Percentiles rank a stretch among this genome's conserved stretches.
These are phyloP conservation scores for Choloepus hoffmanni DNA, from an alignment of 2,113 vertebrate species.

Conservation along the genomic window DNA sequence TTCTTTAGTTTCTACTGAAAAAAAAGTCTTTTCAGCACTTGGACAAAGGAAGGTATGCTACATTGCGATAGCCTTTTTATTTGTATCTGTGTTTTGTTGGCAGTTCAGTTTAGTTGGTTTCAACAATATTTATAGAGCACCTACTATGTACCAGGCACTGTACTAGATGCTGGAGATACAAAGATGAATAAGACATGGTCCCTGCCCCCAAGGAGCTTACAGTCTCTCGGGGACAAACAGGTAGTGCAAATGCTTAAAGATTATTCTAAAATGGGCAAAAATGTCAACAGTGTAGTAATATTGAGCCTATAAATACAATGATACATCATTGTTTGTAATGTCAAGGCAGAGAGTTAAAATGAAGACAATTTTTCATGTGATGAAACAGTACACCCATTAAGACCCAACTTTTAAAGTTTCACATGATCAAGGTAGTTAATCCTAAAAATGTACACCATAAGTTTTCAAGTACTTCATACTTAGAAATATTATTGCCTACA, in stretches of 20 bases:
- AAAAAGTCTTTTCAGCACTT: conserved; percentile 24
- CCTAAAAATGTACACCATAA: conserved; percentile 85
- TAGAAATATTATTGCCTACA: conserved; percentile 90
- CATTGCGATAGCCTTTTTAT: neutral
- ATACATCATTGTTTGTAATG: conserved; percentile 59
- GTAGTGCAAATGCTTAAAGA: conserved; percentile 77
- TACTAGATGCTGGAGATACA: conserved; percentile 63
- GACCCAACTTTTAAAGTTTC: conserved; percentile 84
- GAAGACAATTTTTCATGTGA: conserved; percentile 67
- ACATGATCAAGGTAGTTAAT: conserved; percentile 86
- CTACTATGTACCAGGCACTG: conserved; percentile 70
- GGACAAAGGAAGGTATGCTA: conserved; percentile 63
- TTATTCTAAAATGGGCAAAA: conserved; percentile 77
- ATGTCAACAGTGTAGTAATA: conserved; percentile 63
- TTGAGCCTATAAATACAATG: conserved; percentile 66
- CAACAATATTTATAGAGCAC: conserved; percentile 70
- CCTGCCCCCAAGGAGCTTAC: conserved; percentile 38
- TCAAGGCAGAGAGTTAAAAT: conserved; percentile 77
- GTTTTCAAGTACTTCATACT: conserved; percentile 89
- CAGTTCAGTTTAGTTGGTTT: conserved; percentile 55
- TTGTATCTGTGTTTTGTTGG: conserved; percentile 65
- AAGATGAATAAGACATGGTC: conserved; percentile 52
- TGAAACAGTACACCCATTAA: conserved; percentile 84
- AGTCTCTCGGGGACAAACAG: conserved; percentile 60
- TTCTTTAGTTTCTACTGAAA: conserved; percentile 46